These are phyloP conservation scores for Acleris holmiana DNA, from an alignment of 2,888 invertebrate genomes.

Conservation along the genomic window DNA sequence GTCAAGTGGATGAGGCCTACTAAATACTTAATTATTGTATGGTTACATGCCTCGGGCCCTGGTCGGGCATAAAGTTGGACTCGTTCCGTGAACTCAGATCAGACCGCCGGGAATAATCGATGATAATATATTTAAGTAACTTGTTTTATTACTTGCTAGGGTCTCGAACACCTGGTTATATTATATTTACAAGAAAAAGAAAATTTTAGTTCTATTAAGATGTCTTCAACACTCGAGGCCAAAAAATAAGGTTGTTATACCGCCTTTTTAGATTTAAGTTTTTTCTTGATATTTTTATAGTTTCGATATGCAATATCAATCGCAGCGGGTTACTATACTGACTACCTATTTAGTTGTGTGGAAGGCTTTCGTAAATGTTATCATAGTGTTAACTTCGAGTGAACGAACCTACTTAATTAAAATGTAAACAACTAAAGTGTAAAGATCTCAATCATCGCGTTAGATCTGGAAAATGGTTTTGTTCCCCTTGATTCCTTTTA, in stretches of 20 bases:
- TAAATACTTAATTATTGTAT: too few relatives aligned
- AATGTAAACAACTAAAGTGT: neutral
- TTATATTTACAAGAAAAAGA: constrained; percentile 13
- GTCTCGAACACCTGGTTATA: constrained; percentile 22
- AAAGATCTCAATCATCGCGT: neutral
- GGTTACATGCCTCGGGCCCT: too few relatives aligned
- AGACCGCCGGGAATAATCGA: constrained; percentile 16
- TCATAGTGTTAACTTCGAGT: neutral
- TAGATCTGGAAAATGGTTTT: neutral
- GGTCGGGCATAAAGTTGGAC: too few relatives aligned
- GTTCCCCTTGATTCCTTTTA: too few relatives aligned
- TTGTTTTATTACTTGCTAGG: constrained; percentile 21
- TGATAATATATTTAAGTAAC: constrained; percentile 17
- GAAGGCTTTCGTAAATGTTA: too few relatives aligned
- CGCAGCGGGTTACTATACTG: constrained; percentile 8
- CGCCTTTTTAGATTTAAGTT: constrained; percentile 65
- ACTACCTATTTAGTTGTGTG: too few relatives aligned
- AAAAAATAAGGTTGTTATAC: constrained; percentile 62
- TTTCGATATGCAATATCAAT: constrained; percentile 37
- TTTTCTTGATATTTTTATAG: constrained; percentile 43
- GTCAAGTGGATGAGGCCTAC: too few relatives aligned
- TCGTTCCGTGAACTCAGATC: constrained; percentile 5
- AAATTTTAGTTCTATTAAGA: constrained; percentile 13
- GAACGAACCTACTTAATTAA: neutral
- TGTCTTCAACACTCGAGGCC: constrained; percentile 50